Percentiles rank a stretch among this genome's conserved stretches.
Conservation (phyloP, 2,888 invertebrate species). For the Aleiodes testaceus region DNA sequence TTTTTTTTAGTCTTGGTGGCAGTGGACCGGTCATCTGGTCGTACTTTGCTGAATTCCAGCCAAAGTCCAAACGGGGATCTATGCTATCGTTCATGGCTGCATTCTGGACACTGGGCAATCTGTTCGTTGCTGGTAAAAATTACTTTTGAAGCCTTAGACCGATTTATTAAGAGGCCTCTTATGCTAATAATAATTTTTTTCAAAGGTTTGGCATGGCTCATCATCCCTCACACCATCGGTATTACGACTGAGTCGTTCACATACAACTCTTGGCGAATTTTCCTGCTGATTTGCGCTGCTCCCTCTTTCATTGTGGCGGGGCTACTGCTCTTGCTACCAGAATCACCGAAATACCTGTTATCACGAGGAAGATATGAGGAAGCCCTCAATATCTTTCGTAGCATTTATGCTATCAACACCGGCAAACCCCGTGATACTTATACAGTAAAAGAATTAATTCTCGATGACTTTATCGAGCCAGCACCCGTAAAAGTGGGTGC, state of each 20-base stretch:
- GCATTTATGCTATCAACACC: conserved; percentile 88
- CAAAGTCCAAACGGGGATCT: conserved; percentile 90
- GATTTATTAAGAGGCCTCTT: not conserved
- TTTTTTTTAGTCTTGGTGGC: conserved; percentile 82
- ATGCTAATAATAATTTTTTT: conserved; percentile 33
- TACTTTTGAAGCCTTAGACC: not conserved
- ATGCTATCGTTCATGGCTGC: conserved; percentile 96
- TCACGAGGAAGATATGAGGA: conserved; percentile 86
- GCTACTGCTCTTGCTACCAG: conserved; percentile 87
- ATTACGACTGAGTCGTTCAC: conserved; percentile 80
- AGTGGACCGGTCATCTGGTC: conserved; percentile 96
- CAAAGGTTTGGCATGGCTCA: conserved; percentile 77
- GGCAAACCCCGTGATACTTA: conserved; percentile 83
- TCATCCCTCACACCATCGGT: conserved; percentile 79
- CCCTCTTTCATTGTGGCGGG: conserved; percentile 92
- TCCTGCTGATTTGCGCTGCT: conserved; percentile 89
- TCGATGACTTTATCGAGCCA: conserved; percentile 65
- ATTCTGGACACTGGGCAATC: conserved; percentile 95
- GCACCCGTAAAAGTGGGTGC: conserved; percentile 61
- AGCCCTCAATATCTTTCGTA: conserved; percentile 86
- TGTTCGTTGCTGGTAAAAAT: conserved; percentile 87
- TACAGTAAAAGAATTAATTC: conserved; percentile 77
- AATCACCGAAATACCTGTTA: conserved; percentile 92
- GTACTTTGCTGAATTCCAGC: conserved; percentile 96
- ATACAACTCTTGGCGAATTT: conserved; percentile 95